Evolutionary conservation across 2,113 vertebrate genomes (phyloP), one percentile per base, ranked within the genome.

Genomic region (Cheirogaleus medius): DNA sequence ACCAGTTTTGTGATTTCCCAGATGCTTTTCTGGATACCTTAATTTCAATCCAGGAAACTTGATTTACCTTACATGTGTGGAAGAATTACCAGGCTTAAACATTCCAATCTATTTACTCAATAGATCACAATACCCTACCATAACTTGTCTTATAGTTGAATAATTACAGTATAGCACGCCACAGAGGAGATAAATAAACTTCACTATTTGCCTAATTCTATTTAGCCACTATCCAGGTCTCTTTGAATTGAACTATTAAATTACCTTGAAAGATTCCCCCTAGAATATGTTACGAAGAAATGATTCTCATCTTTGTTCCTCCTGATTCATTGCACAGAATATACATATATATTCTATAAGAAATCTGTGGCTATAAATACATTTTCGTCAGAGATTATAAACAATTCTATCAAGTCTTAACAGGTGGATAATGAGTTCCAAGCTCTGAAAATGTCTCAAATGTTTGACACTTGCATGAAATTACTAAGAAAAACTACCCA

Each of bases 221-320:
- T 66, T 68, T 90, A 80, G 44, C 29, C 25, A 71, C 6, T 83
- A 44, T 81, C 29, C 37, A 39, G 47, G 44, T 81, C 15, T 56
- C 39, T 90, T 88, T 92, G 25, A 83, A 81, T 34, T 91, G 21
- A 71, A 73, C 17, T 66, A 18, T 80, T 58, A 76, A 83, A 32
- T 95, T 14, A 80, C 27, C n/a, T 78, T 84, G 21, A 80, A 91
- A 47, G 29, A 91, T 58, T 89, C n/a, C 6, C 25, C n/a, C 60
- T 68, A 80, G 32, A 97, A 88, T 88, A 80, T 83, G 9, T 94
- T 63, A 90, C 25, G 3, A 95, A 84, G 29, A 94, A 96, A 54
- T 91, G 32, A 82, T 96, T 82, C 47, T 82, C 18, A 84, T 87
- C 27, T 92, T 95, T 32, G 17, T 78, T 76, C 25, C 47, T 68